phyloP scores from a whole-genome alignment of 2,113 vertebrate species.

The Carollia perspicillata region DNA sequence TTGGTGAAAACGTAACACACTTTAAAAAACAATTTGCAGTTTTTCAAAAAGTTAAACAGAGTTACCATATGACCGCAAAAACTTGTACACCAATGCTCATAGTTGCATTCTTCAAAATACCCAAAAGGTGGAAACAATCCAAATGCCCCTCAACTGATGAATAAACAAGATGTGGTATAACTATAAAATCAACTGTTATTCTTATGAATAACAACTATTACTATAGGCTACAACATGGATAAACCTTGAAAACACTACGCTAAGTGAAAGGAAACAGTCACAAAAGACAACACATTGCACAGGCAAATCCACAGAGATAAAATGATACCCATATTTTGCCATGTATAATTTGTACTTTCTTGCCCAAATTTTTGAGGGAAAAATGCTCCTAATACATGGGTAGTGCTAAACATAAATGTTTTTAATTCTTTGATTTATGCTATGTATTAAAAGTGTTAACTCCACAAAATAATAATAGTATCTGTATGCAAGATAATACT shows the following conservation, averaged over 20 bases:
- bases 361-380: no score
- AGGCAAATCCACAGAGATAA: background rate
- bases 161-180: background rate
- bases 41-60: background rate
- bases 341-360: no score
- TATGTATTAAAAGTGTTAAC: no score
- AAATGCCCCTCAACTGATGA: background rate
- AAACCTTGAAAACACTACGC: background rate
- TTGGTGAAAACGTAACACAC: background rate
- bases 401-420: no score
- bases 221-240: background rate
- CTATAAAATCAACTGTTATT: background rate
- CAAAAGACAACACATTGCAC: background rate
- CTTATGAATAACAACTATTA: background rate
- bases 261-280: background rate
- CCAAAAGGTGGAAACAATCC: background rate
- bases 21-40: background rate
- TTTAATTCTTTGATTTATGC: no score
- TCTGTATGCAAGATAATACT: no score
- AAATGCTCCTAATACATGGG: no score
- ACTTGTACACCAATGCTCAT: background rate
- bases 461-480: no score
- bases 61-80: background rate
- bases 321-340: background rate
- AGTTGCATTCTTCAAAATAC: background rate